Base-by-base conservation (phyloP, 1,140 invertebrate genomes). In the Aleiodes sp. region DNA sequence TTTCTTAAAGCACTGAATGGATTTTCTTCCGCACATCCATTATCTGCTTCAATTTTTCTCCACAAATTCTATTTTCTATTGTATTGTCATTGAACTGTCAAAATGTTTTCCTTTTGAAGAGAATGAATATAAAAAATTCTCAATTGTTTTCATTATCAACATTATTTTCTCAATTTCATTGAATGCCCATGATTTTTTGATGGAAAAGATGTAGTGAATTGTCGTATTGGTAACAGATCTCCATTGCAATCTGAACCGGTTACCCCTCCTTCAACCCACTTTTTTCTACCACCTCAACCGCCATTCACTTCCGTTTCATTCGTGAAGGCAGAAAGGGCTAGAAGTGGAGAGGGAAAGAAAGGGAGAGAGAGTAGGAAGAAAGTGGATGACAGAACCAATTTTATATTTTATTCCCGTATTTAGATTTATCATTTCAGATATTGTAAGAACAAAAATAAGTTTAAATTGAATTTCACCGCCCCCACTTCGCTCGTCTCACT, bases 371-470 rank as follows among this genome's bases (percentile, higher is more conserved):
- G 31, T 1, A 9, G 16, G 46, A 35, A 28, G 21, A 35, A 26
- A 21, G 4, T 57, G 63, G 37, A 33, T 65, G 69, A 65, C 46
- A 75, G 67, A 80, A 75, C 70, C 73, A 78, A 80, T 83, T 83
- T 83, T 78, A 79, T 77, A 80, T 81, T 83, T 82, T 80, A 82
- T 78, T 77, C 76, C 74, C 76, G 76, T 77, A 79, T 77, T 82
- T 79, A 78, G 79, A 83, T 83, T 81, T 76, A 79, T 74, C 78
- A 75, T 78, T 78, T 70, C 73, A 77, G 78, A 81, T 82, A 80
- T 80, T 78, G 79, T 74, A 71, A 78, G 76, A 78, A 79, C 78
- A 80, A 82, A 83, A 84, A 83, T 82, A 82, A 83, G 77, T 78
- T 82, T 76, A 78, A 82, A 82, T 83, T 78, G 80, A 81, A 83